A percentile compares a stretch with the other conserved stretches of the same genome.
phyloP scores from a whole-genome alignment of 2,888 invertebrate genomes.

The Drosophila tripunctata region DNA sequence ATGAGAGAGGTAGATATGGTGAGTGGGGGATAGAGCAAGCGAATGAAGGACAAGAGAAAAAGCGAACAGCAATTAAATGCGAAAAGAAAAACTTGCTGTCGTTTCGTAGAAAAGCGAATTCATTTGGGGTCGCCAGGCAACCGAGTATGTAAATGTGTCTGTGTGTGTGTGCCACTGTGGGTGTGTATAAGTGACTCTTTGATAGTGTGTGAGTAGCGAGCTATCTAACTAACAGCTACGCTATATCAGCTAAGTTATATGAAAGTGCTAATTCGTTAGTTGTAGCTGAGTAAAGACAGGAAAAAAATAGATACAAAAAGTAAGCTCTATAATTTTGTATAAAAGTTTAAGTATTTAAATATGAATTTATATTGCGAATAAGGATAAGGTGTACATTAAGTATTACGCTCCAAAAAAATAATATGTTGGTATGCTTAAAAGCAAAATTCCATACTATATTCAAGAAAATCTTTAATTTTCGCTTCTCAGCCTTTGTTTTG shows the following conservation, averaged over 20 bases:
- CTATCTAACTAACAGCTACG: background rate
- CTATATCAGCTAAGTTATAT: background rate
- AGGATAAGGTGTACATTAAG: too few species aligned
- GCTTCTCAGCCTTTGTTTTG: too few species aligned
- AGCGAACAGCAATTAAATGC: conserved; percentile 64
- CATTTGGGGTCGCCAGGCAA: conserved; percentile 46
- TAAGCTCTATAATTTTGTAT: too few species aligned
- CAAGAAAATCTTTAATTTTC: too few species aligned
- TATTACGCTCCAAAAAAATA: too few species aligned
- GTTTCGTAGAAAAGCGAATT: conserved; percentile 46
- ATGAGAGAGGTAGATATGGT: background rate
- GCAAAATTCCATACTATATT: too few species aligned
- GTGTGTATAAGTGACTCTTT: conserved; percentile 11
- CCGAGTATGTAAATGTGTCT: conserved; percentile 17
- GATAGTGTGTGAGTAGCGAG: background rate
- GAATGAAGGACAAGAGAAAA: conserved; percentile 4
- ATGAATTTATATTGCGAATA: too few species aligned
- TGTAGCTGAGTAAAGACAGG: too few species aligned
- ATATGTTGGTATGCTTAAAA: too few species aligned
- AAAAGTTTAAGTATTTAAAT: too few species aligned
- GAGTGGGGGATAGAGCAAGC: background rate
- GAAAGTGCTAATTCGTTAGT: too few species aligned
- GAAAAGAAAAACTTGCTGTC: conserved; percentile 62
- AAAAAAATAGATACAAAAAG: too few species aligned
- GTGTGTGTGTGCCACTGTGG: background rate